Percentiles rank a stretch among this genome's conserved stretches.
phyloP scores from a whole-genome alignment of 2,113 vertebrate genomes.

The Macrotus californicus region DNA sequence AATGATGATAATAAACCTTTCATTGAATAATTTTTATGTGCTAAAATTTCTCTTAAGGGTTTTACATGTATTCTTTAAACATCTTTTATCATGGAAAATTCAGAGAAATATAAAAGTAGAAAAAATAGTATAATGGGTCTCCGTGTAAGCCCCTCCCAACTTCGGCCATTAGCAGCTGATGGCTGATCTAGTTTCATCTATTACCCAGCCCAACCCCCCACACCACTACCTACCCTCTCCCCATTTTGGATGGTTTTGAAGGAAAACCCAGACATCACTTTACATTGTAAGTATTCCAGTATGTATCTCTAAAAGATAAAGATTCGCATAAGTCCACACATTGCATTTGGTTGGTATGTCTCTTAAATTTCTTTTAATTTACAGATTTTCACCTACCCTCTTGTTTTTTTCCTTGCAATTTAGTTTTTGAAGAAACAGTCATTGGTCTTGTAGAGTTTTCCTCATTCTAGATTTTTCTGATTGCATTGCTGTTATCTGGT shows the following conservation, averaged over 20 bases:
- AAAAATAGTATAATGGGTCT: neutral
- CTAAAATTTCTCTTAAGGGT: neutral
- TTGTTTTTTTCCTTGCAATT: neutral
- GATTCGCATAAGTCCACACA: neutral
- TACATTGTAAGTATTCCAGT: neutral
- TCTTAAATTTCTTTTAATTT: neutral
- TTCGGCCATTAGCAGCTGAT: neutral
- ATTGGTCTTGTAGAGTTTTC: neutral
- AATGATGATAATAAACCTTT: neutral
- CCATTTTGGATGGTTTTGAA: neutral
- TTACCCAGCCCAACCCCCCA: neutral
- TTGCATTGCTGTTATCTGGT: neutral
- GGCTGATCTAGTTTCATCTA: neutral
- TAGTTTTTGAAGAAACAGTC: neutral
- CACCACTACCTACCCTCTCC: neutral
- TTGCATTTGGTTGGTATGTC: neutral
- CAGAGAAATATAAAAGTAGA: neutral
- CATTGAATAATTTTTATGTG: neutral
- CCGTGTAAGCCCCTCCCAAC: too few relatives aligned
- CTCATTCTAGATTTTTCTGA: neutral
- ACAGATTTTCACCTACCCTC: neutral
- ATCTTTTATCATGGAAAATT: neutral
- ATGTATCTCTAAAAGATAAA: neutral
- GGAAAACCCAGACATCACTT: neutral
- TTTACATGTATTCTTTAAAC: neutral